phyloP scores from a whole-genome alignment of 1,140 invertebrate species.

The Drosophila willistoni region DNA sequence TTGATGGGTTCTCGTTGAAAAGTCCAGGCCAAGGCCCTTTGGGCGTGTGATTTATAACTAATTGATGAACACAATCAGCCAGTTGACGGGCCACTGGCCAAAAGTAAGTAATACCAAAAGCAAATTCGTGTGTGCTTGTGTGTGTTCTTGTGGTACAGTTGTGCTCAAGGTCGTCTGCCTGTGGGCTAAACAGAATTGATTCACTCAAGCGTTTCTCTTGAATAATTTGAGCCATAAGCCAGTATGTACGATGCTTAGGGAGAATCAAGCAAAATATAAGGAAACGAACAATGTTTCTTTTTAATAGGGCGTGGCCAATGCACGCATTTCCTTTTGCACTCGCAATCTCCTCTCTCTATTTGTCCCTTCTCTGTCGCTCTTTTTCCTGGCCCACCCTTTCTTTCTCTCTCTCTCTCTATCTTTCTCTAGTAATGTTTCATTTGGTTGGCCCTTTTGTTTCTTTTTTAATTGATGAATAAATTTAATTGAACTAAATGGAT shows the following conservation, averaged over 20 bases:
- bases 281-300: neutral
- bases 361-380: neutral
- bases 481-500: constrained; percentile 80
- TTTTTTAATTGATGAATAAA: constrained; percentile 80
- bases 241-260: constrained; percentile 61
- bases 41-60: constrained; percentile 73
- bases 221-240: constrained; percentile 74
- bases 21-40: constrained; percentile 3
- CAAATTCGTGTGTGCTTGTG: neutral
- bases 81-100: constrained; percentile 45
- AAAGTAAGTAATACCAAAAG: constrained; percentile 8
- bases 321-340: constrained; percentile 71
- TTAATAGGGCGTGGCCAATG: constrained; percentile 17
- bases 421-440: constrained; percentile 15
- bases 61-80: constrained; percentile 73
- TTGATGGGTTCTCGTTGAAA: constrained; percentile 6
- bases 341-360: constrained; percentile 35
- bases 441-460: constrained; percentile 59
- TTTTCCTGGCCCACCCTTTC: neutral
- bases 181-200: constrained; percentile 43
- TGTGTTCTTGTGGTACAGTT: constrained; percentile 48
- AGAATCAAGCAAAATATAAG: neutral
- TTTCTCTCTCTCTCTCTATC: neutral
- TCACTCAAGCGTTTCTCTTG: constrained; percentile 70
- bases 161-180: constrained; percentile 52